Base-by-base conservation (phyloP, 2,113 vertebrate genomes). In the Callocephalon fimbriatum region DNA sequence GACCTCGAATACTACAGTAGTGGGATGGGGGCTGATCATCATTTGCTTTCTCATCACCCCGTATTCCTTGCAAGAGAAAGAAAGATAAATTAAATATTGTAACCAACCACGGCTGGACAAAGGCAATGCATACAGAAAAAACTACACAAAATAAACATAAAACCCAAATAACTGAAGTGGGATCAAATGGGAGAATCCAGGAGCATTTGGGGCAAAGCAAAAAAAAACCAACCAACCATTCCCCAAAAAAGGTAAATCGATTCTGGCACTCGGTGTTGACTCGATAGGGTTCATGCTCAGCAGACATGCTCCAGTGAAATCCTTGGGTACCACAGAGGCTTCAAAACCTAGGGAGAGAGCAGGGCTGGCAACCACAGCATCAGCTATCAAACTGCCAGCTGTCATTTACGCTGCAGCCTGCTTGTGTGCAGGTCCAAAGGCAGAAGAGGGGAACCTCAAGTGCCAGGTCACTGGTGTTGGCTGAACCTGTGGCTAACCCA, bases 371-470 rank as follows among this genome's bases (percentile, higher is more conserved):
- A 47, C 7, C 5, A 79, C 81, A 70, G 25, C 26, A 32, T 25
- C 51, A 68, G 38, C 51, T 95, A 5, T 22, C 66, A 59, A 63
- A 29, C 5, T 35, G 62, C 10, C 38, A 25, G 35, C 14, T 86
- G 75, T 12, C 40, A 13, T 35, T 37, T 18, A 26, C 0, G 3
- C 14, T 48, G 20, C 73, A 83, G 61, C 22, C 62, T 27, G 19
- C 38, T 83, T 2, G 0, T 53, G 17, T 35, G 67, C 25, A 16
- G 10, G 6, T 48, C 59, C 42, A 18, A 53, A 66, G 21, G 32
- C 3, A 12, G 38, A 10, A 2, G 26, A n/a, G 4, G 4, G 8
- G 6, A 38, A 2, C 17, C 12, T 35, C 27, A 17, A 58, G 54
- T 15, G 27, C n/a, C 71, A 54, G 27, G 3, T 86, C 22, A 29